These are phyloP conservation scores for Steinernema hermaphroditum DNA, from an alignment of 2,888 invertebrate species.

Conservation along the genomic window DNA sequence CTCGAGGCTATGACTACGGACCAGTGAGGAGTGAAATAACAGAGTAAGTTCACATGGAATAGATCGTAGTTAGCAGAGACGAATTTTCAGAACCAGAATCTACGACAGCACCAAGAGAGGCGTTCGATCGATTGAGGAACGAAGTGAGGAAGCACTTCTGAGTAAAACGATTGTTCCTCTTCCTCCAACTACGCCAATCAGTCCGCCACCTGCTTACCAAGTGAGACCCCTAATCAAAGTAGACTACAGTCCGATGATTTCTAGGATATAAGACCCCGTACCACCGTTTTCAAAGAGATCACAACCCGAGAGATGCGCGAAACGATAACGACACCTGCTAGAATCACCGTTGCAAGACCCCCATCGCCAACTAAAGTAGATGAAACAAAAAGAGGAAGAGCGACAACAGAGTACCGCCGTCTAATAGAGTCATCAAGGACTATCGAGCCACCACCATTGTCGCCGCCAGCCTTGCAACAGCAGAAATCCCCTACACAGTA, in stretches of 20 bases:
- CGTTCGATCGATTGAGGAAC: conserved; percentile 2
- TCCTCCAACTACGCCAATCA: neutral
- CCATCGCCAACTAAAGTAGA: neutral
- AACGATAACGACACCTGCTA: neutral
- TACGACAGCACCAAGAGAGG: conserved; percentile 21
- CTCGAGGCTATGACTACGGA: neutral
- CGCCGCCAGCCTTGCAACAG: neutral
- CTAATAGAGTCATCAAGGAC: neutral
- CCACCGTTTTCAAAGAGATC: conserved; percentile 20
- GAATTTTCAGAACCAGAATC: neutral
- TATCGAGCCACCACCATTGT: neutral
- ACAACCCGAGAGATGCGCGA: conserved; percentile 12
- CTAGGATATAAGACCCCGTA: conserved; percentile 10
- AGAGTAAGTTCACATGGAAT: neutral
- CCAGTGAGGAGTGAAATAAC: conserved; percentile 7
- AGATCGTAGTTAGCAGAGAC: neutral
- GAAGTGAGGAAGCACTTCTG: conserved; percentile 11
- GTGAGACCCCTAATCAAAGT: neutral
- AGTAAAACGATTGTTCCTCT: conserved; percentile 20
- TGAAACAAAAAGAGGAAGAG: neutral
- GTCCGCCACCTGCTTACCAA: conserved; percentile 23
- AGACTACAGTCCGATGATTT: neutral
- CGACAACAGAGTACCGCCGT: conserved; percentile 10
- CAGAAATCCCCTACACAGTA: neutral
- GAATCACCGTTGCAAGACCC: neutral